These are phyloP conservation scores for Phytoseiulus persimilis DNA, from an alignment of 2,888 invertebrate genomes.

Conservation along the genomic window DNA sequence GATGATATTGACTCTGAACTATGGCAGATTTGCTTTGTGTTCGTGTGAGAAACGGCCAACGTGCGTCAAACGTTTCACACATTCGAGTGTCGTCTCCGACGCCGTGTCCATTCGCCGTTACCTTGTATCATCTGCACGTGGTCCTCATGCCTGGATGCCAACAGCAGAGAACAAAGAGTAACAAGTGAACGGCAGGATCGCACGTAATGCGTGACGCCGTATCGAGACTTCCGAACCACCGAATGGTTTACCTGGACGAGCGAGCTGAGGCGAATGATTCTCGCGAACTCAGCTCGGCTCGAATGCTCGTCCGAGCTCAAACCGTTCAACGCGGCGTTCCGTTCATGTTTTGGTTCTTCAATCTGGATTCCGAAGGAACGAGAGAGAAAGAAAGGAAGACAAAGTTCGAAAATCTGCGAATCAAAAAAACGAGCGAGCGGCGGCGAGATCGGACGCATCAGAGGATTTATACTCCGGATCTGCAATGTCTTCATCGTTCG, in stretches of 20 bases:
- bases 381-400: background rate
- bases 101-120: background rate
- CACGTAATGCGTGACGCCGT: too few species aligned
- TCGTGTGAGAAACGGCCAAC: background rate
- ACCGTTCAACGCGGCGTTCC: too few species aligned
- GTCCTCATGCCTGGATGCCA: too few species aligned
- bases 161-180: too few species aligned
- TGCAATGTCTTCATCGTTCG: background rate
- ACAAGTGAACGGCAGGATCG: too few species aligned
- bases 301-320: too few species aligned
- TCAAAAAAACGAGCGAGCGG: background rate
- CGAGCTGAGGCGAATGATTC: too few species aligned
- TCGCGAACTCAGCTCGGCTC: too few species aligned
- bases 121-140: background rate
- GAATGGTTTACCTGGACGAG: too few species aligned
- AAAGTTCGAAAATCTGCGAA: background rate
- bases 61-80: constrained; percentile 5
- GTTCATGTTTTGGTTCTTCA: too few species aligned
- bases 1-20: background rate
- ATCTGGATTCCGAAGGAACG: too few species aligned
- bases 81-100: background rate
- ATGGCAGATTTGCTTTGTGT: background rate
- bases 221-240: too few species aligned
- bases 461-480: background rate
- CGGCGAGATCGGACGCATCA: background rate